Conservation (phyloP, 2,797 vertebrate species). For the Morus bassanus region DNA sequence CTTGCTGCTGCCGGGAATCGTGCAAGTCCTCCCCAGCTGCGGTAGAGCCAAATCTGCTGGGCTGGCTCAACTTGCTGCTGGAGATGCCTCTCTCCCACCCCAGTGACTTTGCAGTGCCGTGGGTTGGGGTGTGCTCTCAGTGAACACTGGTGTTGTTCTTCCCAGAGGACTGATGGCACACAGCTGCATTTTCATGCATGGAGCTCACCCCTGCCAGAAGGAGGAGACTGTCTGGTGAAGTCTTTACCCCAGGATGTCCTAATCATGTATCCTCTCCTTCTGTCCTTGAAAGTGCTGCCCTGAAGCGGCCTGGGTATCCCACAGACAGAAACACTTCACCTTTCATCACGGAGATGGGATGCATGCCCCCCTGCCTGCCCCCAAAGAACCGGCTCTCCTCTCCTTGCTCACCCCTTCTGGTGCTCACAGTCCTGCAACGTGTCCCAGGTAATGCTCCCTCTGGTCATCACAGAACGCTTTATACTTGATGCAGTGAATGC, state of each 20-base stretch:
- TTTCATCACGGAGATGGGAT: not conserved
- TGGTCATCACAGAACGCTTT: not conserved
- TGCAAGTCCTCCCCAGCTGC: not conserved
- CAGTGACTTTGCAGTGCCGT: not conserved
- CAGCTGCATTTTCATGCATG: not conserved
- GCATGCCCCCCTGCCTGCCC: not conserved
- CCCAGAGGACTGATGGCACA: not conserved
- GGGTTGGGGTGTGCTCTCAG: not conserved
- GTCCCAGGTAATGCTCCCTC: not conserved
- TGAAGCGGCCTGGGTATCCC: not conserved
- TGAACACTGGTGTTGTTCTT: rapidly evolving
- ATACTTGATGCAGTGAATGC: not conserved
- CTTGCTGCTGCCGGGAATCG: not conserved
- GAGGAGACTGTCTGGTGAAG: not conserved
- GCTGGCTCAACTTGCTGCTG: not conserved
- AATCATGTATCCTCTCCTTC: not conserved
- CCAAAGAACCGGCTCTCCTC: not conserved
- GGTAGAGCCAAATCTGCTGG: not conserved
- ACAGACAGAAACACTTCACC: not conserved
- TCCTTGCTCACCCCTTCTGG: rapidly evolving
- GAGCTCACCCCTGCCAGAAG: not conserved
- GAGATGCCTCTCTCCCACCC: not conserved
- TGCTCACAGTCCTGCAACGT: not conserved
- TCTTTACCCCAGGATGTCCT: not conserved
- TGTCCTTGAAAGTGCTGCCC: not conserved